Base-by-base conservation (phyloP, 2,113 vertebrate species). In the Ciconia stormi region DNA sequence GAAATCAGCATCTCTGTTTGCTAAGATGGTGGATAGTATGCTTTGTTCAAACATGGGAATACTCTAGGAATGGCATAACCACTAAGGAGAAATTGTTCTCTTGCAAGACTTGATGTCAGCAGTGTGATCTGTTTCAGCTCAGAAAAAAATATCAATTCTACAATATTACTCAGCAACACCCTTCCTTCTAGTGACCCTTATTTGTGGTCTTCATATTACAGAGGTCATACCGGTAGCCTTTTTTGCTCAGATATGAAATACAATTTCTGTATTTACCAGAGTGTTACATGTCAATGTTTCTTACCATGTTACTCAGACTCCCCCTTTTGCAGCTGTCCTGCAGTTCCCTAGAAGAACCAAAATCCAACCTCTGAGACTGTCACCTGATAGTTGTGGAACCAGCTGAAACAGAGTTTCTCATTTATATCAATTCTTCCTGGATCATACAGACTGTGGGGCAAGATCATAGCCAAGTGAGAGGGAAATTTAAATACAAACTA, bases 401-500 rank as follows among this genome's bases (percentile, higher is more conserved):
- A 72, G 42, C 34, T 80, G 85, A 83, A 94, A 76, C 80, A 82
- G 25, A 66, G 34, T 63, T 87, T 84, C 55, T 77, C 65, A 40
- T 74, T 95, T 88, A 36, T 56, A 62, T 78, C 62, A 36, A 27
- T 93, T 94, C 53, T 91, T 96, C 73, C 44, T 73, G 63, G 81
- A 61, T 84, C 93, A 93, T 59, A 73, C 7, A 7, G 53, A 62
- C 58, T 50, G 26, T 53, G 74, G 59, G 65, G 47, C 55, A 89
- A 79, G 71, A 80, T 63, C 67, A 91, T n/a, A 86, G 74, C 34
- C 70, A 90, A 82, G 38, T 63, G 50, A 67, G 53, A 93, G 46
- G 69, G 62, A 91, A 94, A 91, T 76, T 83, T 71, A 65, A 91
- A 81, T 58, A 87, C 50, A 82, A 88, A 83, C 89, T 49, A 89